Evolutionary conservation across 2,113 vertebrate genomes (phyloP).

Genomic region (Forbesichthys papilliferus): DNA sequence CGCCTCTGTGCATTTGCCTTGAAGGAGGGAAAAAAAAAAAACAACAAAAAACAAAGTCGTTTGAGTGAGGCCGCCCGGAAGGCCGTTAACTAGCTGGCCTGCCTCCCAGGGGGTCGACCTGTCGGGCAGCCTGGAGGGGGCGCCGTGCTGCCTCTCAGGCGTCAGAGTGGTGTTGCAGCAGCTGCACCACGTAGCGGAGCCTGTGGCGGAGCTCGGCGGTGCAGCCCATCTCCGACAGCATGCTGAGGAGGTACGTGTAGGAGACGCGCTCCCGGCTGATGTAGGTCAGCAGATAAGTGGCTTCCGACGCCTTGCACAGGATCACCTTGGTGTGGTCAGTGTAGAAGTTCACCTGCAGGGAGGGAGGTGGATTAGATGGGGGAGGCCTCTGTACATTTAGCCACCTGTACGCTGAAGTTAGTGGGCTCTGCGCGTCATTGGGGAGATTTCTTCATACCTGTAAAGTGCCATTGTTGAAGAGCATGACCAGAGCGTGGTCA

Average conservation of each 20-base stretch:
- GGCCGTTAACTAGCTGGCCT: conserved; percentile 28
- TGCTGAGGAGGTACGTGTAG: conserved; percentile 86
- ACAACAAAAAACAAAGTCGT: not conserved
- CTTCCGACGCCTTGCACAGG: conserved; percentile 87
- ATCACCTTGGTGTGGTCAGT: conserved; percentile 96
- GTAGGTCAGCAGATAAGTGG: conserved; percentile 90
- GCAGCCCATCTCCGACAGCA: conserved; percentile 87
- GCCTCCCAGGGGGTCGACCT: conserved; percentile 38
- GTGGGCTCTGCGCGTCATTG: no score
- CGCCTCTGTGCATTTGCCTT: conserved; percentile 27
- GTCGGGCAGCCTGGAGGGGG: conserved; percentile 36
- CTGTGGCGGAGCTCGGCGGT: conserved; percentile 85
- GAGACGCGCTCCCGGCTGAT: conserved; percentile 90
- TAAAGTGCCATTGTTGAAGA: conserved; percentile 92
- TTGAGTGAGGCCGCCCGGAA: not conserved
- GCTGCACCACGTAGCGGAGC: conserved; percentile 86
- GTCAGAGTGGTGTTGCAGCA: conserved; percentile 86
- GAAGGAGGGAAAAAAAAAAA: conserved; percentile 16
- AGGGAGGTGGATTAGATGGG: not conserved
- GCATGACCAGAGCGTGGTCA: conserved; percentile 93
- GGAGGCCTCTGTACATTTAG: no score
- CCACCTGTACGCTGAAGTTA: no score
- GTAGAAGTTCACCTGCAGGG: conserved; percentile 92
- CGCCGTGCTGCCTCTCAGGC: conserved; percentile 60
- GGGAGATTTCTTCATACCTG: conserved; percentile 76